Conservation (phyloP, 2,113 vertebrate genomes). For the Acanthisitta chloris region DNA sequence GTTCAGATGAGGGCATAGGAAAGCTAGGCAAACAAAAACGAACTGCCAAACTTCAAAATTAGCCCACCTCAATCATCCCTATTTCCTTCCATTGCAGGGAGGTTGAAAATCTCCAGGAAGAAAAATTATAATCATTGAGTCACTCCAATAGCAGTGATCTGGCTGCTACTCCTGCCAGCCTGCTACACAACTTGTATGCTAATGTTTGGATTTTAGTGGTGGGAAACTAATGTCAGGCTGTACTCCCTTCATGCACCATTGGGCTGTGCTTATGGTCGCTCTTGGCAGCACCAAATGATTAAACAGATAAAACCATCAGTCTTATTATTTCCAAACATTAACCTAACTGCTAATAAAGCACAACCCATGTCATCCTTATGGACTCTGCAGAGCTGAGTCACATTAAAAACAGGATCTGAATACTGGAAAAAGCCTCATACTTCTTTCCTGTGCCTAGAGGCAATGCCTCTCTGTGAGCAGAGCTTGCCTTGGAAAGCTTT, state of each 20-base stretch:
- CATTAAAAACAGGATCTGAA: slow-evolving; percentile 57
- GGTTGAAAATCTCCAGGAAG: not conserved
- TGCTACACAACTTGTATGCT: slow-evolving; percentile 19
- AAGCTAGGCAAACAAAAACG: not conserved
- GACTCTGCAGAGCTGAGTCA: slow-evolving; percentile 64
- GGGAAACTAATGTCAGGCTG: slow-evolving; percentile 29
- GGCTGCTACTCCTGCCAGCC: slow-evolving; percentile 50
- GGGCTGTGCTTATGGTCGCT: slow-evolving; percentile 56
- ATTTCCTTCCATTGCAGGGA: not conserved
- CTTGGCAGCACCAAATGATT: slow-evolving; percentile 48
- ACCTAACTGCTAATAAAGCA: slow-evolving; percentile 69
- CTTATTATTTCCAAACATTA: slow-evolving; percentile 71
- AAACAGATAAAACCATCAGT: slow-evolving; percentile 67
- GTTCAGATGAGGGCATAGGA: not conserved
- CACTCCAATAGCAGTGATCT: not conserved
- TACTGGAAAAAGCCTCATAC: slow-evolving; percentile 59
- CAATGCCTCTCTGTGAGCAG: not conserved
- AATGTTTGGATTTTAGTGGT: slow-evolving; percentile 37
- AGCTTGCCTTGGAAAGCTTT: not conserved
- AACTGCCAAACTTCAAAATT: not conserved
- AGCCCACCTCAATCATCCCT: not conserved
- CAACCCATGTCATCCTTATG: slow-evolving; percentile 21
- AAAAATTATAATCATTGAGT: slow-evolving; percentile 12
- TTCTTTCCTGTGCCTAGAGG: slow-evolving; percentile 35
- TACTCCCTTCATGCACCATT: slow-evolving; percentile 21